phyloP scores from a whole-genome alignment of 2,113 vertebrate species.

The Pomatostomus ruficeps region DNA sequence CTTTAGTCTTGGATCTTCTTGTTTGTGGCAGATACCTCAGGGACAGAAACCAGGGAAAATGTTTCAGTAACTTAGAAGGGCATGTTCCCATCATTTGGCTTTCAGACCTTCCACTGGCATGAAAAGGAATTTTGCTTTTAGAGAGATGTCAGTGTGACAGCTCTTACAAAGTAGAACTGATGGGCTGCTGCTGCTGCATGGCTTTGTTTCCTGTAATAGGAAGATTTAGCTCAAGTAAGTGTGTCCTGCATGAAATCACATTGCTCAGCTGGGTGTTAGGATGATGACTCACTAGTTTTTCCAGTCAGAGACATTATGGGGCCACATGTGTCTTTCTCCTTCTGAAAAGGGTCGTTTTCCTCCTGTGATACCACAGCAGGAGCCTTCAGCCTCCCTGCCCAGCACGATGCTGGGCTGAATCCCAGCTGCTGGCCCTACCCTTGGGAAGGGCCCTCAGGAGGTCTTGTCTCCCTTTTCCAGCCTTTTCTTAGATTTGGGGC shows the following conservation, averaged over 20 bases:
- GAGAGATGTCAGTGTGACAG: background rate
- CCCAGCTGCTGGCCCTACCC: background rate
- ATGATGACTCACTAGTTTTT: background rate
- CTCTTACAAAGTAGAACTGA: background rate
- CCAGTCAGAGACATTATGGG: background rate
- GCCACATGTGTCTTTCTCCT: background rate
- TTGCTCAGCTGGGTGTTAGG: background rate
- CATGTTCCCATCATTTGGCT: background rate
- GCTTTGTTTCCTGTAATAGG: background rate
- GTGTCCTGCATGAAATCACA: background rate
- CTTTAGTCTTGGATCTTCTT: background rate
- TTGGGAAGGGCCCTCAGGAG: rapidly evolving
- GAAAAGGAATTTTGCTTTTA: background rate
- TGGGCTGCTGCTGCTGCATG: background rate
- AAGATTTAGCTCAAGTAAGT: background rate
- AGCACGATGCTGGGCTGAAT: rapidly evolving
- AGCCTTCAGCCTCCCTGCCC: background rate
- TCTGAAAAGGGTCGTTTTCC: background rate
- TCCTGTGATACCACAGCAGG: rapidly evolving
- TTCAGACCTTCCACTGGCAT: background rate
- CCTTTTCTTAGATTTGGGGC: background rate
- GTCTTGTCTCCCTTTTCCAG: background rate
- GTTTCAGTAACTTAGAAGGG: background rate
- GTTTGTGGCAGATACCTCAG: background rate
- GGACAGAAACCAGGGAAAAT: background rate